Base-by-base conservation (phyloP, 2,113 vertebrate species). In the Haemorhous mexicanus region DNA sequence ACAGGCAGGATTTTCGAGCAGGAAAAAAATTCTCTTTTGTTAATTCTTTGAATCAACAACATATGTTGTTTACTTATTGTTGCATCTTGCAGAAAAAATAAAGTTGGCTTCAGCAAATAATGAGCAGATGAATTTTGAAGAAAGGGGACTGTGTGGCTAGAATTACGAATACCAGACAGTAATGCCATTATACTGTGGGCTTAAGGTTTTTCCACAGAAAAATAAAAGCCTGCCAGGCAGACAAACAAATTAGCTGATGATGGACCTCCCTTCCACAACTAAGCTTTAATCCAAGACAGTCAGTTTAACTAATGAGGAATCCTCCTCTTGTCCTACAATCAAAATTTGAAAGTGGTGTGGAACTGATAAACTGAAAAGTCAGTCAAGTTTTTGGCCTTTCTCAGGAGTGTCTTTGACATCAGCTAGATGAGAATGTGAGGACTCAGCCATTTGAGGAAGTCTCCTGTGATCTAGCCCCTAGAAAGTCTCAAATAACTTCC, bases 31-130 rank as follows among this genome's bases (percentile, higher is more conserved):
- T 58, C 78, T 76, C 79, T 87, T 89, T 74, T 77, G 84, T 94
- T 93, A 87, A 95, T 95, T 94, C 85, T 84, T 96, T 88, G 82
- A 92, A 95, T 94, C 82, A 96, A 93, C 79, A 93, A 52, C 94
- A 95, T 97, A 96, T 95, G 91, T 94, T 96, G 94, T 95, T 96
- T 97, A 91, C 84, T 97, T 95, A 94, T 91, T 95, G 58, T 96
- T 95, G 85, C 84, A 85, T 93, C 94, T 95, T 87, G 84, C 44
- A 85, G 84, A 94, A 95, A 92, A 95, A 97, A 92, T 91, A 94
- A 95, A 94, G 70, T 96, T 95, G 89, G 93, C 93, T 94, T 94
- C 78, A 90, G 52, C 81, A 95, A 95, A 94, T 95, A 95, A 94
- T 83, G 94, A 96, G 81, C 84, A 96, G 93, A 95, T 95, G 81